Evolutionary conservation across 2,113 vertebrate genomes (phyloP).

Genomic region (Salvelinus alpinus): DNA sequence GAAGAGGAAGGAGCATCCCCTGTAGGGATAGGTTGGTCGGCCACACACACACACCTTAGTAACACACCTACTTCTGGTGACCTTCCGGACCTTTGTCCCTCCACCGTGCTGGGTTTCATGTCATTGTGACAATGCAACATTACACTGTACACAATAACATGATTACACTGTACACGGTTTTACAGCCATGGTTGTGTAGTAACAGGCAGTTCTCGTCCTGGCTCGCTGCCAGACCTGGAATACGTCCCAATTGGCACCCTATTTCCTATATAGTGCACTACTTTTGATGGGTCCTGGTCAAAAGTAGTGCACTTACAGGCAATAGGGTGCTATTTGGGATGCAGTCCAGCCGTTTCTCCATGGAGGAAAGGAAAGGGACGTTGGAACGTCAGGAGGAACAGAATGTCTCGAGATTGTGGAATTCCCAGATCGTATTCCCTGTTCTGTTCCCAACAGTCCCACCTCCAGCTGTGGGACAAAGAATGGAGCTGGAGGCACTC

Average conservation of each 20-base stretch:
- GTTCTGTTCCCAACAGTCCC: conserved; percentile 49
- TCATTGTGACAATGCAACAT: conserved; percentile 36
- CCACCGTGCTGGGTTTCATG: background rate
- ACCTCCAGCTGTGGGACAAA: conserved; percentile 53
- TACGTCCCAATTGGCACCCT: no score
- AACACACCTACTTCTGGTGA: conserved; percentile 37
- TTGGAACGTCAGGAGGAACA: conserved; percentile 69
- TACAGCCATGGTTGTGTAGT: conserved; percentile 42
- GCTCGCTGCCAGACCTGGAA: conserved; percentile 45
- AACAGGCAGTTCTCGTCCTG: conserved; percentile 63
- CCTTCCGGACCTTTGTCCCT: conserved; percentile 12
- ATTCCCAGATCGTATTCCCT: conserved; percentile 70
- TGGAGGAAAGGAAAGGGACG: conserved; percentile 58
- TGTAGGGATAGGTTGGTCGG: background rate
- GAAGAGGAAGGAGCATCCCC: conserved; percentile 23
- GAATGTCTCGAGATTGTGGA: conserved; percentile 65
- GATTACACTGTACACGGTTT: conserved; percentile 49
- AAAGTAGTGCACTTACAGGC: no score
- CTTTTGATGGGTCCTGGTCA: no score
- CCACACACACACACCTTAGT: conserved; percentile 24
- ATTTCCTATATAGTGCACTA: background rate
- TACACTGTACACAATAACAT: background rate
- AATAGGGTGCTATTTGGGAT: background rate
- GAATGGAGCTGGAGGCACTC: conserved; percentile 33
- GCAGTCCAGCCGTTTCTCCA: conserved; percentile 55